Evolutionary conservation across 2,888 invertebrate genomes (phyloP).

Genomic region (Tenodera sinensis): DNA sequence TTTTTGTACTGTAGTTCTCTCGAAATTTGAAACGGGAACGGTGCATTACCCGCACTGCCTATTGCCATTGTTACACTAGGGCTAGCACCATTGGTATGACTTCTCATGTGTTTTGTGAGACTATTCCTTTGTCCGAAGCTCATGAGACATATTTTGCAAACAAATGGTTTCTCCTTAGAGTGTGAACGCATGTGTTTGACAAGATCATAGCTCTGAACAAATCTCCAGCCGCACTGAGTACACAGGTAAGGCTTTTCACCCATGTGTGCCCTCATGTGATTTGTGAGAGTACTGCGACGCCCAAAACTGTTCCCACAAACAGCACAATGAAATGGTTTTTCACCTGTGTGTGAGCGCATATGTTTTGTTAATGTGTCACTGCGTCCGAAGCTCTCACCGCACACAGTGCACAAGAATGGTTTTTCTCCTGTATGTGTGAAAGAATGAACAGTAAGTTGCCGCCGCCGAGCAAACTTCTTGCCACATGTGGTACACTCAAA

Average conservation of each 20-base stretch:
- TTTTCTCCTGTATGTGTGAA: constrained; percentile 19
- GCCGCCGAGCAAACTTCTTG: constrained; percentile 1
- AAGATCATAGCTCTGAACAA: constrained; percentile 40
- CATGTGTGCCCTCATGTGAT: constrained; percentile 45
- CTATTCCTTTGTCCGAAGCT: constrained; percentile 13
- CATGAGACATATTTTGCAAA: constrained; percentile 2
- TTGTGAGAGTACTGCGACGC: constrained; percentile 41
- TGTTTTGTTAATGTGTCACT: constrained; percentile 9
- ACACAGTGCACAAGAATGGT: constrained; percentile 13
- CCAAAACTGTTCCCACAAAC: constrained; percentile 40
- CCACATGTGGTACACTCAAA: constrained; percentile 13
- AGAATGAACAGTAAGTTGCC: constrained; percentile 4
- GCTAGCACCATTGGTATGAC: neutral
- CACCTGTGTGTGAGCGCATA: constrained; percentile 12
- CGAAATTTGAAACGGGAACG: neutral
- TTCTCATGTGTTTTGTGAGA: constrained; percentile 8
- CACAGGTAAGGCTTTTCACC: constrained; percentile 44
- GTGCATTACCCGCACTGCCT: neutral
- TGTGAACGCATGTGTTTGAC: constrained; percentile 37
- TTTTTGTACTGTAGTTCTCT: neutral
- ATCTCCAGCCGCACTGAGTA: constrained; percentile 43
- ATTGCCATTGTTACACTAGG: neutral
- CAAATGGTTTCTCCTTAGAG: constrained; percentile 32
- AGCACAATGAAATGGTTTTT: constrained; percentile 18
- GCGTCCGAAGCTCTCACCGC: constrained; percentile 12